Conservation (phyloP, 2,888 invertebrate species). For the Lysandra bellargus region DNA sequence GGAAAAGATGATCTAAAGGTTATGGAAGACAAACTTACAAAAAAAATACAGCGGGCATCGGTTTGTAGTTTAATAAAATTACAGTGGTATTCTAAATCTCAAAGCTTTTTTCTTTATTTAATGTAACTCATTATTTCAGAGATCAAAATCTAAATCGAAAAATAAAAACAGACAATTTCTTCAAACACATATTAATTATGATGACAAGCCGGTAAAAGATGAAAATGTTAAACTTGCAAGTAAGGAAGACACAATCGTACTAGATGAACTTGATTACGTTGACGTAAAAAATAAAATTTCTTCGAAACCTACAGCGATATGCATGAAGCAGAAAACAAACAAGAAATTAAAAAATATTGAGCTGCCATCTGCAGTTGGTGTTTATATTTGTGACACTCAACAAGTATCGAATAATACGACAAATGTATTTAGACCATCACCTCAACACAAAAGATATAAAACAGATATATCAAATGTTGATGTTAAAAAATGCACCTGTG, state of each 20-base stretch:
- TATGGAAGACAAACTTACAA: constrained; percentile 62
- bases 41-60: constrained; percentile 52
- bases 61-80: constrained; percentile 48
- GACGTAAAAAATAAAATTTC: constrained; percentile 25
- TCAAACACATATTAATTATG: not conserved
- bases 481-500: not conserved
- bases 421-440: constrained; percentile 41
- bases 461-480: constrained; percentile 35
- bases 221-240: not conserved
- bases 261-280: not conserved
- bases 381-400: constrained; percentile 59
- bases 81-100: not conserved
- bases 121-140: constrained; percentile 2
- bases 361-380: constrained; percentile 60
- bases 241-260: not conserved
- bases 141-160: not conserved
- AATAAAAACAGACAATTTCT: not conserved
- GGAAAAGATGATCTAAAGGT: constrained; percentile 60
- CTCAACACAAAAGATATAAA: constrained; percentile 43
- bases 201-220: constrained; percentile 5
- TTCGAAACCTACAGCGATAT: constrained; percentile 33
- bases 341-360: constrained; percentile 42
- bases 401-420: constrained; percentile 44
- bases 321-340: constrained; percentile 36
- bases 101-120: not conserved